Percentiles rank a stretch among this genome's conserved stretches.
Evolutionary conservation across 2,113 vertebrate species (phyloP).

Genomic region (Atractosteus spatula): DNA sequence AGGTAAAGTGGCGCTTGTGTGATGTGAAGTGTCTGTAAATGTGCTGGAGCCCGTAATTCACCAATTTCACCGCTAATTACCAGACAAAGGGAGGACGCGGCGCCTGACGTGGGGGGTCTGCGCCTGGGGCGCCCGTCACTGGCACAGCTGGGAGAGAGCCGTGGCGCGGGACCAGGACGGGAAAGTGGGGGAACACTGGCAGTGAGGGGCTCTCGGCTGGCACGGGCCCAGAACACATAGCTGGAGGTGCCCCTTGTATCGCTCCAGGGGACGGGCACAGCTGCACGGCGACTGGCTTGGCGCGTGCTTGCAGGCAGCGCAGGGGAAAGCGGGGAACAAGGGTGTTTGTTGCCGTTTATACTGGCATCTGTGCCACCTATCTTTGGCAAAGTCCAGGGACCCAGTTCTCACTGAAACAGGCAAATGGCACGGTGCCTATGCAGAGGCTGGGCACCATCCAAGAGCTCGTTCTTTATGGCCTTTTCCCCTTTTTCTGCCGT

Average conservation of each 20-base stretch:
- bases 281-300: slow-evolving; percentile 35
- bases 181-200: slow-evolving; percentile 22
- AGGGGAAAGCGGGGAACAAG: not conserved
- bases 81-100: slow-evolving; percentile 63
- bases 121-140: slow-evolving; percentile 29
- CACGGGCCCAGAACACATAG: not conserved
- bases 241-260: slow-evolving; percentile 27
- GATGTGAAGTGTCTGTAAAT: slow-evolving; percentile 70
- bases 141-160: slow-evolving; percentile 64
- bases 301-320: slow-evolving; percentile 12
- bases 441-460: not conserved
- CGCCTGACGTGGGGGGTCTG: slow-evolving; percentile 24
- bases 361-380: slow-evolving; percentile 40
- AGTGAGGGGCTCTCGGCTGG: slow-evolving; percentile 10
- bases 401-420: slow-evolving; percentile 1
- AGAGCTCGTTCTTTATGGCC: no score
- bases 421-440: not conserved
- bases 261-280: slow-evolving; percentile 25
- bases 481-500: no score
- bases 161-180: slow-evolving; percentile 57
- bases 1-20: slow-evolving; percentile 68
- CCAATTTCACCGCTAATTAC: slow-evolving; percentile 79
- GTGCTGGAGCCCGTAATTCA: slow-evolving; percentile 74
- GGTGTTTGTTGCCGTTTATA: slow-evolving; percentile 23
- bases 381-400: slow-evolving; percentile 13